Conservation (phyloP, 2,888 invertebrate genomes). For the Acrocyrtus sp. region DNA sequence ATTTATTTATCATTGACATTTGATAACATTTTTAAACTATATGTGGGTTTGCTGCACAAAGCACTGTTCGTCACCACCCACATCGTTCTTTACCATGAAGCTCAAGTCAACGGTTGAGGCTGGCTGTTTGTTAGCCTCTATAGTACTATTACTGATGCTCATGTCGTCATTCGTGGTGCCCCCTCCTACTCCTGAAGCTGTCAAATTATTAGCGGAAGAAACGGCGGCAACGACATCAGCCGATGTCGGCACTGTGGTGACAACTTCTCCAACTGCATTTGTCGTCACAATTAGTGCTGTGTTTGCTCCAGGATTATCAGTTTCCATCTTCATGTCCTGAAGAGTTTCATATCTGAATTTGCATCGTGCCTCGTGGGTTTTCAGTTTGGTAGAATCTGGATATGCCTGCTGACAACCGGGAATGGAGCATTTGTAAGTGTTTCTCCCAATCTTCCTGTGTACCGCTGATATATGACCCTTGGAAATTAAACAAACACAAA, state of each 20-base stretch:
- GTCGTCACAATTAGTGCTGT: conserved; percentile 38
- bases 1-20: too few species aligned
- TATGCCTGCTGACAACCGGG: conserved; percentile 57
- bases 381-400: conserved; percentile 57
- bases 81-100: conserved; percentile 53
- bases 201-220: conserved; percentile 55
- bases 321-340: conserved; percentile 56
- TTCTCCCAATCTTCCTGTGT: conserved; percentile 57
- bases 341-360: conserved; percentile 56
- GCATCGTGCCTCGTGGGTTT: conserved; percentile 57
- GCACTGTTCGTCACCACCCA: conserved; percentile 54
- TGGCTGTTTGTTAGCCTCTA: conserved; percentile 44
- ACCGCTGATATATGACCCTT: conserved; percentile 60
- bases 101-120: conserved; percentile 55
- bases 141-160: conserved; percentile 53
- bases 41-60: conserved; percentile 56
- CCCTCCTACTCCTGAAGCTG: conserved; percentile 53
- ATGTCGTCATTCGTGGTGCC: conserved; percentile 51
- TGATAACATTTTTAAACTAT: too few species aligned
- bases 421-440: conserved; percentile 59
- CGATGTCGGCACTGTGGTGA: conserved; percentile 48
- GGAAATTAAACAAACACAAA: too few species aligned
- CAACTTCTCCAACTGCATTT: conserved; percentile 43
- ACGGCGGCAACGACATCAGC: conserved; percentile 50
- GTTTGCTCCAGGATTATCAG: conserved; percentile 39